A percentile compares a stretch with the other conserved stretches of the same genome.
Evolutionary conservation across 2,888 invertebrate species (phyloP).

Genomic region (Athalia circularis): DNA sequence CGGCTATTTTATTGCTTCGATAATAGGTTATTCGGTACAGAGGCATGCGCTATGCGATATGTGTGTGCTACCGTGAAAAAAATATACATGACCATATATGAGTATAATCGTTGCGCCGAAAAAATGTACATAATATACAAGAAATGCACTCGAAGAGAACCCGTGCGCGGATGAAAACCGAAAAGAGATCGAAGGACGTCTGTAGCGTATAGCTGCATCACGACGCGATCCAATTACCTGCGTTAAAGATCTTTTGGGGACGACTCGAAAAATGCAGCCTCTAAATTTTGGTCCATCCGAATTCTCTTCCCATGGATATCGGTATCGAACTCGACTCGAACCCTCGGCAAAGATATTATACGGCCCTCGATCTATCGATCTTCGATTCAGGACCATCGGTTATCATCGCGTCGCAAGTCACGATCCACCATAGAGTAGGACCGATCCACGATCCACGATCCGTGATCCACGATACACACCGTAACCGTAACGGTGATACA

Average conservation of each 20-base stretch:
- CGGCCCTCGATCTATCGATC: slow-evolving; percentile 31
- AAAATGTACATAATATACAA: background rate
- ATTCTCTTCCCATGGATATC: slow-evolving; percentile 44
- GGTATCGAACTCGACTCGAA: slow-evolving; percentile 22
- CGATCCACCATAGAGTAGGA: background rate
- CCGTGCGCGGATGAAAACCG: background rate
- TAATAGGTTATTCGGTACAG: background rate
- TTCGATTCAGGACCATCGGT: slow-evolving; percentile 37
- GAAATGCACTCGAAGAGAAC: background rate
- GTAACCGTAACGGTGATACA: slow-evolving; percentile 16
- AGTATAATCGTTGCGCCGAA: background rate
- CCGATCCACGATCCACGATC: background rate
- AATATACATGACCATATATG: no score
- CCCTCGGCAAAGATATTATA: background rate
- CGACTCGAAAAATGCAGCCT: slow-evolving; percentile 4
- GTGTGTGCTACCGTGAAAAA: no score
- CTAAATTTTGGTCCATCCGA: slow-evolving; percentile 30
- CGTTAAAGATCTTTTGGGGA: slow-evolving; percentile 19
- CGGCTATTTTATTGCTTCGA: background rate
- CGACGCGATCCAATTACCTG: slow-evolving; percentile 35
- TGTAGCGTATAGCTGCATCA: no score
- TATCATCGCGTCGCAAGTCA: slow-evolving; percentile 41
- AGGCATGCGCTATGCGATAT: no score
- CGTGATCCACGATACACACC: slow-evolving; percentile 20
- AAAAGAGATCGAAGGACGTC: background rate